A percentile compares a stretch with the other conserved stretches of the same genome.
These are phyloP conservation scores for Solenodon paradoxus DNA, from an alignment of 2,113 vertebrate genomes.

Conservation along the genomic window DNA sequence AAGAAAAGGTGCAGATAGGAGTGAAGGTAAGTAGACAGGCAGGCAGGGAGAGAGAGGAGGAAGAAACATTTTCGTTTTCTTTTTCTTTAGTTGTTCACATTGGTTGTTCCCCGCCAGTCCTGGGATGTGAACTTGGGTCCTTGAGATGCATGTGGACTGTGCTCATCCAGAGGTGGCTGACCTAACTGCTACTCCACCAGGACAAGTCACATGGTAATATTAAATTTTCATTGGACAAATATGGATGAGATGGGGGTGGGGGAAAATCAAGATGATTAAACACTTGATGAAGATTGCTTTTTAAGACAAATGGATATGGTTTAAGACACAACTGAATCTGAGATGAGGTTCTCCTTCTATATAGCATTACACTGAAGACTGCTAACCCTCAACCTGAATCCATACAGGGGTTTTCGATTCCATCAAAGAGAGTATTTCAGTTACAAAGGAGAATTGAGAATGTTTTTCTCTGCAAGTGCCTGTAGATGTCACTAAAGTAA, in stretches of 20 bases:
- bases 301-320: background rate
- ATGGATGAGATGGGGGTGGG: background rate
- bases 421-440: background rate
- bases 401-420: background rate
- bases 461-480: constrained; percentile 52
- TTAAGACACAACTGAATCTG: background rate
- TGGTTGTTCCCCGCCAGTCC: no score
- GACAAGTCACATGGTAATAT: background rate
- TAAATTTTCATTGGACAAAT: background rate
- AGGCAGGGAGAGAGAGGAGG: no score
- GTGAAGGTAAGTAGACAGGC: no score
- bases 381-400: background rate
- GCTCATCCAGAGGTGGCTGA: no score
- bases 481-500: constrained; percentile 73
- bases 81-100: no score
- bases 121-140: no score
- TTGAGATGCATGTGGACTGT: no score
- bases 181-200: no score
- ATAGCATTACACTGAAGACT: background rate
- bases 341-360: background rate
- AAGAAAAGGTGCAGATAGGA: no score
- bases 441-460: background rate
- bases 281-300: background rate
- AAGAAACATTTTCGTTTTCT: no score
- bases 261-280: background rate